Base-by-base conservation (phyloP, 2,888 invertebrate species). In the Lasioglossum figueresi region DNA sequence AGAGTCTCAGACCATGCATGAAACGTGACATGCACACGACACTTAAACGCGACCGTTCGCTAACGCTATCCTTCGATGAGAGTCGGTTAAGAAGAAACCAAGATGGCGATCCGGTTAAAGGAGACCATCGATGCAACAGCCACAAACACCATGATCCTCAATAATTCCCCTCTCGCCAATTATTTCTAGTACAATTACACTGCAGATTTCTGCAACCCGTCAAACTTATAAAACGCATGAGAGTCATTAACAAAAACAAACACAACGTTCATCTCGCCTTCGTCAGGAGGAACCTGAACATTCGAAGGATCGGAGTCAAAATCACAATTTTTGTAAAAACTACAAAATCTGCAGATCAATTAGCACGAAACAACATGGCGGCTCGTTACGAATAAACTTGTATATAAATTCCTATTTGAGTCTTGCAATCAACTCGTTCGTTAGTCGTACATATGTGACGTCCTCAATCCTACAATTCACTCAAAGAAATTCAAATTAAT, bases 1-100 rank as follows among this genome's bases (percentile, higher is more conserved):
- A 73, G 37, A 75, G 31, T 70, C 71, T 84, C 70, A 48, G 72
- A 52, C 83, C 84, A 85, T 73, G 88, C 82, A 82, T 78, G 82
- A 85, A 89, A 90, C 77, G 86, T 88, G 87, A 90, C 92, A 92
- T 88, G 87, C 91, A 92, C 81, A 92, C 90, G 89, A 92, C 92
- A 91, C 86, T 88, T 89, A 92, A 84, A 88, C 85, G 84, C 85
- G 59, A 89, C 83, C 85, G 83, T 82, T 88, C 90, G 86, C 80
- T 79, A 84, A 84, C 75, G 78, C 82, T 86, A 84, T 82, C 76
- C 66, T 85, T 91, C 85, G 88, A 89, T 90, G 88, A 89, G 75
- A 88, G 73, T 89, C 81, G 76, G 66, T 86, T 72, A 68, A 82
- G 84, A 59, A 43, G 59, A 85, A 80, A 82, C 73, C 66, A 66